Conservation (phyloP, 2,113 vertebrate genomes). For the Pterocles orientalis region DNA sequence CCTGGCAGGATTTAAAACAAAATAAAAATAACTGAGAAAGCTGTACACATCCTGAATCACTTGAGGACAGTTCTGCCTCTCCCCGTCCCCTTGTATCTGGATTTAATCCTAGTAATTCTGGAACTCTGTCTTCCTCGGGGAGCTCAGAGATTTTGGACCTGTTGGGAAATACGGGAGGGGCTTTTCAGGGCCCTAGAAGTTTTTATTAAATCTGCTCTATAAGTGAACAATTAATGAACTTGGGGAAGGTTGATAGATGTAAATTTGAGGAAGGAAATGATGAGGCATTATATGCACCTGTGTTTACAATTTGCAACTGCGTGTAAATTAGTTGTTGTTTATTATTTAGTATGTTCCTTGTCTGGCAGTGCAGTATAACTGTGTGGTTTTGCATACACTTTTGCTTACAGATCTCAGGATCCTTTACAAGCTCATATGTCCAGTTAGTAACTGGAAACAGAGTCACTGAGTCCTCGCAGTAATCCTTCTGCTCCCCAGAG, state of each 20-base stretch:
- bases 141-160: not conserved
- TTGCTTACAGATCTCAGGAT: not conserved
- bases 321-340: not conserved
- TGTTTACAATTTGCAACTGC: not conserved
- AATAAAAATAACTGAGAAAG: constrained; percentile 45
- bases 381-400: not conserved
- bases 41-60: constrained; percentile 63
- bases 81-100: not conserved
- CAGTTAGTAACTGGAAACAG: not conserved
- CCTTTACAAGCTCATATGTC: not conserved
- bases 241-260: not conserved
- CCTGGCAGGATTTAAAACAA: constrained; percentile 28
- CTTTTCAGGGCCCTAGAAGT: not conserved
- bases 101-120: not conserved
- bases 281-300: not conserved
- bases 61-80: not conserved
- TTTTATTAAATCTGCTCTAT: not conserved
- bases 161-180: fast-evolving
- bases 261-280: not conserved
- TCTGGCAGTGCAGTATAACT: not conserved
- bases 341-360: not conserved
- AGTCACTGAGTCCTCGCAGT: not conserved
- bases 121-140: not conserved
- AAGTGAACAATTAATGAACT: not conserved
- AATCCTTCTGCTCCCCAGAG: not conserved